phyloP scores from a whole-genome alignment of 2,113 vertebrate species.

The Tautogolabrus adspersus region DNA sequence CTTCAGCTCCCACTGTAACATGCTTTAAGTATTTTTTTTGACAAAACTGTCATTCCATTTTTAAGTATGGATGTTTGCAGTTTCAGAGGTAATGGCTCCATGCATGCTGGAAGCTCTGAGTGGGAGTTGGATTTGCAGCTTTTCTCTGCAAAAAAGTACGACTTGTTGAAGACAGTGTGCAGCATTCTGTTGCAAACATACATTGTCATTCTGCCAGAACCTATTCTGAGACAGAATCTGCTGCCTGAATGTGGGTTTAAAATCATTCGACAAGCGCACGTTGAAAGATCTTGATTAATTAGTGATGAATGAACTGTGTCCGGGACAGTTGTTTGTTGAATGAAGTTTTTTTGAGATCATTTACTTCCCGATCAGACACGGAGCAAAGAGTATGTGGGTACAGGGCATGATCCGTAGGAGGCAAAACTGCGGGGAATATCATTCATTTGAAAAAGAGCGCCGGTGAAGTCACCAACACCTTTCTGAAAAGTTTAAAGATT shows the following conservation, averaged over 20 bases:
- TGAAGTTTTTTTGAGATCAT: no score
- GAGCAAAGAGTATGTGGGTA: no score
- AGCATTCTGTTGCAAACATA: not conserved
- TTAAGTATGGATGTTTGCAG: constrained; percentile 26
- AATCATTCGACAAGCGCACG: not conserved
- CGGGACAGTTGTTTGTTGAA: no score
- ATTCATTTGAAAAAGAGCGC: no score
- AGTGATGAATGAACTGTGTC: no score
- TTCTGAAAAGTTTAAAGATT: no score
- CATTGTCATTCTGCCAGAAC: not conserved
- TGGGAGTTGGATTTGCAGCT: not conserved
- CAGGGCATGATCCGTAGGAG: no score
- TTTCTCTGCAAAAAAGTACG: constrained; percentile 17
- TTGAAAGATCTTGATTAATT: no score
- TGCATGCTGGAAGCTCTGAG: constrained; percentile 10
- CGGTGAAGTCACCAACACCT: no score
- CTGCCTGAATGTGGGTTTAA: not conserved
- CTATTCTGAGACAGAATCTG: constrained; percentile 5
- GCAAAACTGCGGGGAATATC: no score
- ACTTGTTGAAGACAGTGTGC: not conserved
- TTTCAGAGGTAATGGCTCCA: constrained; percentile 26
- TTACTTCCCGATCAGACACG: no score
- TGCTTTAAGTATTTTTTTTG: constrained; percentile 34
- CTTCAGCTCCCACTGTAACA: constrained; percentile 25
- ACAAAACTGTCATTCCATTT: constrained; percentile 51